Evolutionary conservation across 2,888 invertebrate genomes (phyloP).

Genomic region (Cremastobaeus sp.): DNA sequence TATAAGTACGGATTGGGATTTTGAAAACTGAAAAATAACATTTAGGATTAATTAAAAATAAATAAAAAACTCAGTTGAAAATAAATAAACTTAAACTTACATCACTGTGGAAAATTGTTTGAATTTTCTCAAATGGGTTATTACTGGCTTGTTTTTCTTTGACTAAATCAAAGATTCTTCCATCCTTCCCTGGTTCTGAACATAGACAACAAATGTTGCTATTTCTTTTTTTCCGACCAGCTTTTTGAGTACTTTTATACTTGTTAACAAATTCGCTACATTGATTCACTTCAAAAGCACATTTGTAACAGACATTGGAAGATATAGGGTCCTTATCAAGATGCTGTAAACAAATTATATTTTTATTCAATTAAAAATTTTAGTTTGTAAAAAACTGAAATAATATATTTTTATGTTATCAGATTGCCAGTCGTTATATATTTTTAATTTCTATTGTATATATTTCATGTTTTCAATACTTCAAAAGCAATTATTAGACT

Average conservation of each 20-base stretch:
- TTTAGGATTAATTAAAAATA: neutral
- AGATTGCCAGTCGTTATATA: too few relatives aligned
- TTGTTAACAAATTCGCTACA: constrained; percentile 72
- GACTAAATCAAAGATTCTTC: constrained; percentile 67
- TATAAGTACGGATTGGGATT: constrained; percentile 59
- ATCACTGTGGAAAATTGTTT: constrained; percentile 65
- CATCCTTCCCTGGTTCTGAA: constrained; percentile 58
- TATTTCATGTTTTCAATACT: too few relatives aligned
- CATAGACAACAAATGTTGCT: constrained; percentile 67
- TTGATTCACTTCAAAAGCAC: constrained; percentile 73
- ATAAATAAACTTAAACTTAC: too few relatives aligned
- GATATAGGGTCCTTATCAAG: constrained; percentile 62
- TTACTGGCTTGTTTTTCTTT: constrained; percentile 63
- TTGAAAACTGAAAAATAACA: constrained; percentile 42
- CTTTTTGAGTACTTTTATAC: constrained; percentile 57
- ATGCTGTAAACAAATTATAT: constrained; percentile 24
- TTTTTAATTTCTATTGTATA: too few relatives aligned
- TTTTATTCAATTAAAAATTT: neutral
- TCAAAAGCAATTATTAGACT: too few relatives aligned
- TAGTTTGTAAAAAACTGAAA: neutral
- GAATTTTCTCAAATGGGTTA: constrained; percentile 64
- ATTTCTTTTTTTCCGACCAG: constrained; percentile 17
- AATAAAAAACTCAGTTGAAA: too few relatives aligned
- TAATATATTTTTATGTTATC: too few relatives aligned
- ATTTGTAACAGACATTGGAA: constrained; percentile 73